Percentiles rank a stretch among this genome's conserved stretches.
Conservation (phyloP, 2,888 invertebrate species). For the Synergus laeviventris region DNA sequence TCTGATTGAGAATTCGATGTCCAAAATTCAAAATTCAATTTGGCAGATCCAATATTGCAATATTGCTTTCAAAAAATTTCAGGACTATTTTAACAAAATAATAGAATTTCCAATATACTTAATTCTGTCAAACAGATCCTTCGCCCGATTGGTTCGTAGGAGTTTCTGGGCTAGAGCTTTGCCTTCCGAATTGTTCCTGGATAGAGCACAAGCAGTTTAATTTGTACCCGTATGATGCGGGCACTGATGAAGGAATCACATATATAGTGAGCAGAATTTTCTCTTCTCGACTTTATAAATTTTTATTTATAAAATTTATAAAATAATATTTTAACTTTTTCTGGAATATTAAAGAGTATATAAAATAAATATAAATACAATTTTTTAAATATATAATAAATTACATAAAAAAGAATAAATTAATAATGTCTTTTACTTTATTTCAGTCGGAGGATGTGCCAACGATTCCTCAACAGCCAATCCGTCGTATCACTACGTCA, state of each 20-base stretch:
- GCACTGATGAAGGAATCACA: conserved; percentile 94
- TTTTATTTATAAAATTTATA: not conserved
- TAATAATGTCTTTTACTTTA: not conserved
- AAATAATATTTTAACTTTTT: no score
- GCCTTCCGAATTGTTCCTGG: conserved; percentile 94
- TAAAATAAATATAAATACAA: not conserved
- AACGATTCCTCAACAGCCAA: conserved; percentile 87
- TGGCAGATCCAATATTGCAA: not conserved
- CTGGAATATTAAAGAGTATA: no score
- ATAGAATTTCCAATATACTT: not conserved
- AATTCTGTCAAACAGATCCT: conserved; percentile 81
- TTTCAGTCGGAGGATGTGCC: conserved; percentile 87
- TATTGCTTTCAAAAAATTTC: not conserved
- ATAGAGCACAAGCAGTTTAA: conserved; percentile 88
- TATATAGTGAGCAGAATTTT: conserved; percentile 83
- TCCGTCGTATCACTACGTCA: conserved; percentile 92
- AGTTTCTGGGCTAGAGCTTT: conserved; percentile 91
- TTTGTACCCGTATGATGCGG: conserved; percentile 96
- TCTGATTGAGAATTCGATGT: not conserved
- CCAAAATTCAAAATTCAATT: not conserved
- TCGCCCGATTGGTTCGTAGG: conserved; percentile 99
- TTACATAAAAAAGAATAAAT: not conserved
- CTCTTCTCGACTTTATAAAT: not conserved
- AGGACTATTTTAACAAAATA: no score
- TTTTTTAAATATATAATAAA: no score